Conservation (phyloP, 2,113 vertebrate genomes). For the Apaloderma vittatum region DNA sequence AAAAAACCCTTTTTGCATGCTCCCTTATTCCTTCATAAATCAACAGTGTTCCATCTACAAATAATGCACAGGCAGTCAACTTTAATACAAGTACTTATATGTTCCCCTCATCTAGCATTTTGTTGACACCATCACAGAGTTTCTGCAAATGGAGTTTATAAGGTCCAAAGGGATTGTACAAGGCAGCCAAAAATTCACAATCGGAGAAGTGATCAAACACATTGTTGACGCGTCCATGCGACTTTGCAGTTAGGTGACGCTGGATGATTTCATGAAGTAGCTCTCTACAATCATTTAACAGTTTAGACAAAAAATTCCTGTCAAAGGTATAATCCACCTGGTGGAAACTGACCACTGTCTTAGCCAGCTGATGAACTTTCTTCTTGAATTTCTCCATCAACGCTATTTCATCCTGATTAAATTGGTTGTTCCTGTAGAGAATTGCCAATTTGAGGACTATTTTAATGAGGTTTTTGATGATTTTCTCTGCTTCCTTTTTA, state of each 20-base stretch:
- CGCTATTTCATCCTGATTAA: conserved; percentile 85
- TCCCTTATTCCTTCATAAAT: conserved; percentile 79
- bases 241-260: conserved; percentile 88
- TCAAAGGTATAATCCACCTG: conserved; percentile 91
- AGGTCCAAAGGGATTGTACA: conserved; percentile 87
- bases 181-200: conserved; percentile 87
- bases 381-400: conserved; percentile 89
- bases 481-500: conserved; percentile 86
- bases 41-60: conserved; percentile 69
- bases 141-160: conserved; percentile 86
- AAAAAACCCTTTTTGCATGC: conserved; percentile 9
- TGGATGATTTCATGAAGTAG: conserved; percentile 86
- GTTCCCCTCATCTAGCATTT: conserved; percentile 89
- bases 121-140: conserved; percentile 88
- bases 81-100: conserved; percentile 74
- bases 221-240: conserved; percentile 85
- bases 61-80: conserved; percentile 26
- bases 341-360: conserved; percentile 90
- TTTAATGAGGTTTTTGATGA: conserved; percentile 90
- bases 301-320: conserved; percentile 83
- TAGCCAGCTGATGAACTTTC: conserved; percentile 89
- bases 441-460: conserved; percentile 88
- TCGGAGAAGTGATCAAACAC: conserved; percentile 91
- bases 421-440: conserved; percentile 87
- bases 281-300: conserved; percentile 85